Percentiles rank a stretch among this genome's conserved stretches.
Evolutionary conservation across 2,888 invertebrate species (phyloP).

Genomic region (Dendrolimus pini): DNA sequence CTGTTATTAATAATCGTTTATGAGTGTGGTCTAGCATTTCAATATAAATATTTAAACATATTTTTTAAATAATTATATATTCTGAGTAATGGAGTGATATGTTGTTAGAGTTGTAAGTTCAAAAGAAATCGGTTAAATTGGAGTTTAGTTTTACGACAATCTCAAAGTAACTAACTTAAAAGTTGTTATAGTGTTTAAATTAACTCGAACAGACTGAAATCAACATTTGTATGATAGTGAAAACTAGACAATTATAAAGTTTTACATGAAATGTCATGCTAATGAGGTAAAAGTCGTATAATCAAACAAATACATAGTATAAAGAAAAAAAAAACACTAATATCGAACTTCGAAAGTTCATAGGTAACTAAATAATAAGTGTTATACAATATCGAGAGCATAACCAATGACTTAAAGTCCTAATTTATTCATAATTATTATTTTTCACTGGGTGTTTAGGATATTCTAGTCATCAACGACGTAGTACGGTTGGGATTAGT

Average conservation of each 20-base stretch:
- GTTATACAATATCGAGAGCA: conserved; percentile 45
- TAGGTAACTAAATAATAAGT: conserved; percentile 72
- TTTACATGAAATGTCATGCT: conserved; percentile 61
- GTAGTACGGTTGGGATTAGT: conserved; percentile 8
- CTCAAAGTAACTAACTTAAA: too few species aligned
- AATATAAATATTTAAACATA: too few species aligned
- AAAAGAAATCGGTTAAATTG: too few species aligned
- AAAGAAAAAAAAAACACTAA: conserved; percentile 47
- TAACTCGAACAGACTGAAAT: conserved; percentile 21
- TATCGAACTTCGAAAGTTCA: conserved; percentile 70
- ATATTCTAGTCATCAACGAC: conserved; percentile 48
- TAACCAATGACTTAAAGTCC: conserved; percentile 67
- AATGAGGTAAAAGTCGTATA: conserved; percentile 61
- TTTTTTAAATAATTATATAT: too few species aligned
- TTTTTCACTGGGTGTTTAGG: conserved; percentile 57
- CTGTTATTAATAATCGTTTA: too few species aligned
- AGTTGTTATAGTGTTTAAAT: background rate
- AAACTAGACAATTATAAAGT: conserved; percentile 29
- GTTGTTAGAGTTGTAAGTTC: too few species aligned
- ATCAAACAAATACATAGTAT: conserved; percentile 37
- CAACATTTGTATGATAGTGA: conserved; percentile 25
- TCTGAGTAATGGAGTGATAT: too few species aligned
- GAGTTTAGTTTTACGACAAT: too few species aligned
- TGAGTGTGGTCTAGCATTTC: too few species aligned
- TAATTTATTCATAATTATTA: conserved; percentile 41